Evolutionary conservation across 2,888 invertebrate species (phyloP).

Genomic region (Crepidodera aurea): DNA sequence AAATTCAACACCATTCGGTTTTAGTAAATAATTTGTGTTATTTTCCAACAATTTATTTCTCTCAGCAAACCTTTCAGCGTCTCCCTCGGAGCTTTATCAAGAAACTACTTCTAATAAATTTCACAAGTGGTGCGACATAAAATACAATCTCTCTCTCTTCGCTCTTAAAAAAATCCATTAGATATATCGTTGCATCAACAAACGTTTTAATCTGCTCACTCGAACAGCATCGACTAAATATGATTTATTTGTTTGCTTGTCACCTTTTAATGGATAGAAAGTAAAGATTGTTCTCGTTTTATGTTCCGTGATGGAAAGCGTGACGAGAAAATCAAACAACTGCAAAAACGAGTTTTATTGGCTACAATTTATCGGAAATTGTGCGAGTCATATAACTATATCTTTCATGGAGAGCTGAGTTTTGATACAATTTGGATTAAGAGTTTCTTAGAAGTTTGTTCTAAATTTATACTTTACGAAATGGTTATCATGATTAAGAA

Average conservation of each 20-base stretch:
- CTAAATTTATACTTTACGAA: too few relatives aligned
- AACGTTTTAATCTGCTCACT: background rate
- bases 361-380: background rate
- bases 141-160: background rate
- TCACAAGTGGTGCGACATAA: background rate
- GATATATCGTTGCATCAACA: background rate
- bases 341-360: background rate
- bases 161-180: slow-evolving; percentile 3
- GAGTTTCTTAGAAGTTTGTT: too few relatives aligned
- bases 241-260: slow-evolving; percentile 17
- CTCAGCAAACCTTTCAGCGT: too few relatives aligned
- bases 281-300: slow-evolving; percentile 11
- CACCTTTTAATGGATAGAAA: slow-evolving; percentile 15
- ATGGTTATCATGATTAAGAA: too few relatives aligned
- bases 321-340: slow-evolving; percentile 7
- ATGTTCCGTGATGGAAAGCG: background rate
- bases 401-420: too few relatives aligned
- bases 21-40: too few relatives aligned
- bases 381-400: too few relatives aligned
- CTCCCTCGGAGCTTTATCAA: too few relatives aligned
- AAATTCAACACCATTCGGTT: too few relatives aligned
- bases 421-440: too few relatives aligned
- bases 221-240: slow-evolving; percentile 12
- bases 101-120: background rate
- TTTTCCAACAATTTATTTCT: too few relatives aligned